Conservation (phyloP, 2,888 invertebrate genomes). For the Nipponacmea schrenckii region DNA sequence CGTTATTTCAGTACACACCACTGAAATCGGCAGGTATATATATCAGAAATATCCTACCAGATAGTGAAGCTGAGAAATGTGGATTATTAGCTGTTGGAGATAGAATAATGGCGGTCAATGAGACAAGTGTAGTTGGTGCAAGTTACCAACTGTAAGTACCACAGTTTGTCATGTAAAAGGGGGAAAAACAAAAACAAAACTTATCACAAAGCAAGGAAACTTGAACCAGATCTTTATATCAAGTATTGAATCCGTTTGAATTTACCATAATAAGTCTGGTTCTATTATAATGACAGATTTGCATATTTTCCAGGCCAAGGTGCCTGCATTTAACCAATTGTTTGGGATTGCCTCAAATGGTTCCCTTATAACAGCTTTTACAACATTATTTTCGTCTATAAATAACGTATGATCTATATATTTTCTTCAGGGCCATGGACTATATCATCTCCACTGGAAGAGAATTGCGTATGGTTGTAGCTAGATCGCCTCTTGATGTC, state of each 20-base stretch:
- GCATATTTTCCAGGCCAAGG: too few species aligned
- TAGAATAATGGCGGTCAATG: slow-evolving; percentile 58
- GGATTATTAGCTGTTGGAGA: slow-evolving; percentile 56
- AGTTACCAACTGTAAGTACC: slow-evolving; percentile 55
- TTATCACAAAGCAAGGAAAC: too few species aligned
- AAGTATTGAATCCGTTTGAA: not conserved
- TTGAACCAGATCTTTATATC: not conserved
- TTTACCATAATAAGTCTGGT: too few species aligned
- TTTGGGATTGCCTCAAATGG: not conserved
- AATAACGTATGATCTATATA: not conserved
- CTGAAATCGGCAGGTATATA: slow-evolving; percentile 54
- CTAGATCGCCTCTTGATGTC: slow-evolving; percentile 35
- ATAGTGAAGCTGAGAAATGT: slow-evolving; percentile 49
- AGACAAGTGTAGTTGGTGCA: slow-evolving; percentile 52
- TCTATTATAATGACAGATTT: too few species aligned
- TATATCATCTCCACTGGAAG: slow-evolving; percentile 49
- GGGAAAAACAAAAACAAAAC: too few species aligned
- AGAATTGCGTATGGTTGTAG: slow-evolving; percentile 49
- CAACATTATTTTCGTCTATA: too few species aligned
- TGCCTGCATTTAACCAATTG: too few species aligned
- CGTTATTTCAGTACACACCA: slow-evolving; percentile 50
- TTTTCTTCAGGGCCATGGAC: slow-evolving; percentile 55
- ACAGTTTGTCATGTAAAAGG: not conserved
- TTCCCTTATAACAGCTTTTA: too few species aligned
- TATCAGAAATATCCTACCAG: slow-evolving; percentile 52